These are phyloP conservation scores for Eubasilissa splendida DNA, from an alignment of 2,888 invertebrate genomes.

Conservation along the genomic window DNA sequence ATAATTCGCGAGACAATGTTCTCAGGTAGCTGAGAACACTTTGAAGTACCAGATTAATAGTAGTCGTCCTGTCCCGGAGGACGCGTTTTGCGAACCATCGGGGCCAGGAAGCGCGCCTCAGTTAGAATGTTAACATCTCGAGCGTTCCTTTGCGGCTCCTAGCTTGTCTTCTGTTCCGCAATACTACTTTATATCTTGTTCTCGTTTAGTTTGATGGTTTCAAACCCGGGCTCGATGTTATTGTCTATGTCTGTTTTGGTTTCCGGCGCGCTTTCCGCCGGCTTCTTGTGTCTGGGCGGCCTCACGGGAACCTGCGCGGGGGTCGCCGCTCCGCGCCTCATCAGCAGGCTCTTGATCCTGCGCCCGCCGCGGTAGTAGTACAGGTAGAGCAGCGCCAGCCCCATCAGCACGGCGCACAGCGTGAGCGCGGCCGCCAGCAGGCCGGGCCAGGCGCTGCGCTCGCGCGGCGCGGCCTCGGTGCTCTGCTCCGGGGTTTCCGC, in stretches of 20 bases:
- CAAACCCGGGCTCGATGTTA: conserved; percentile 69
- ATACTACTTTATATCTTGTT: conserved; percentile 58
- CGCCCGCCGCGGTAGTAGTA: conserved; percentile 83
- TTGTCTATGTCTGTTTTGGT: conserved; percentile 60
- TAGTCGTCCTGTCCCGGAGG: too few relatives aligned
- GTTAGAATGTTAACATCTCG: too few relatives aligned
- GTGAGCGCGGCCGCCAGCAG: conserved; percentile 77
- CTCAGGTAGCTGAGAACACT: too few relatives aligned
- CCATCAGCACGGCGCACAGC: conserved; percentile 77
- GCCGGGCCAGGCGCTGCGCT: conserved; percentile 66
- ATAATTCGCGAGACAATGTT: too few relatives aligned
- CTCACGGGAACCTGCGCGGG: conserved; percentile 69
- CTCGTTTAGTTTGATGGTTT: conserved; percentile 69
- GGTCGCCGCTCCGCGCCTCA: conserved; percentile 64
- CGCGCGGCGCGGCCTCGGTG: conserved; percentile 49
- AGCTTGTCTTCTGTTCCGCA: neutral
- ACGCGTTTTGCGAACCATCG: too few relatives aligned
- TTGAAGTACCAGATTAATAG: too few relatives aligned
- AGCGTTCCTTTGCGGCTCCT: too few relatives aligned
- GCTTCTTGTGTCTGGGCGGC: conserved; percentile 57
- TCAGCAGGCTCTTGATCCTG: conserved; percentile 77
- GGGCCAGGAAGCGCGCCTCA: too few relatives aligned
- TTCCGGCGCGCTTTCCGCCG: conserved; percentile 62
- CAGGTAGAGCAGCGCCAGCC: conserved; percentile 79
- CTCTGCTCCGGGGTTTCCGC: conserved; percentile 61